Evolutionary conservation across 2,888 invertebrate species (phyloP).

Genomic region (Bimastos eiseni): DNA sequence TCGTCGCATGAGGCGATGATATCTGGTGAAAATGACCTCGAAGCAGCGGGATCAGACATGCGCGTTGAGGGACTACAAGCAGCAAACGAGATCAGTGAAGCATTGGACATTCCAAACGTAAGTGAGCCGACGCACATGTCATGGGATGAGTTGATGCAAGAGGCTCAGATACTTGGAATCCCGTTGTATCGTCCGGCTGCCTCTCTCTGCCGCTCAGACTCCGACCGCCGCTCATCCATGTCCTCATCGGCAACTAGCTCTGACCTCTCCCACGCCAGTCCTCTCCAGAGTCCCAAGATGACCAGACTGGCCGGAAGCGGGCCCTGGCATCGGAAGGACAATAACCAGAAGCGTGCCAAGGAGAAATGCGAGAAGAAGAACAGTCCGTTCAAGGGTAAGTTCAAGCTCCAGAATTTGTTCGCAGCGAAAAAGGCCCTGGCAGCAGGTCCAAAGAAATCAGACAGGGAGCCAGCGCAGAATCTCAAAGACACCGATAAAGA

Average conservation of each 20-base stretch:
- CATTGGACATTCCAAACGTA: background rate
- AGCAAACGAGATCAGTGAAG: background rate
- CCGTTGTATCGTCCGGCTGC: constrained; percentile 38
- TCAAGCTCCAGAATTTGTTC: constrained; percentile 15
- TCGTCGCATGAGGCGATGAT: background rate
- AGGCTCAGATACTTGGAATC: constrained; percentile 42
- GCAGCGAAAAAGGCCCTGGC: background rate
- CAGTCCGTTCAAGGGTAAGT: constrained; percentile 23
- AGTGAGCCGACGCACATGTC: constrained; percentile 43
- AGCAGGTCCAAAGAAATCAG: background rate
- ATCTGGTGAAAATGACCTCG: background rate
- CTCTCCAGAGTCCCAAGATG: constrained; percentile 14
- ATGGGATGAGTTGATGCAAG: constrained; percentile 44
- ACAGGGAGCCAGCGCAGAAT: background rate
- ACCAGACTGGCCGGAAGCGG: background rate
- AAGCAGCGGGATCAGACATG: background rate
- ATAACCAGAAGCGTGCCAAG: background rate
- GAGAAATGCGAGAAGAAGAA: background rate
- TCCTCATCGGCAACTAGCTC: constrained; percentile 21
- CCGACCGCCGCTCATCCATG: background rate
- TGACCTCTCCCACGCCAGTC: constrained; percentile 17
- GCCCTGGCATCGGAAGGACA: background rate
- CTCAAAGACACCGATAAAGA: background rate
- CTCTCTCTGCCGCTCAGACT: constrained; percentile 14
- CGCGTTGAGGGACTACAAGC: background rate